phyloP scores from a whole-genome alignment of 1,140 invertebrate species.

The Solenopsis invicta region DNA sequence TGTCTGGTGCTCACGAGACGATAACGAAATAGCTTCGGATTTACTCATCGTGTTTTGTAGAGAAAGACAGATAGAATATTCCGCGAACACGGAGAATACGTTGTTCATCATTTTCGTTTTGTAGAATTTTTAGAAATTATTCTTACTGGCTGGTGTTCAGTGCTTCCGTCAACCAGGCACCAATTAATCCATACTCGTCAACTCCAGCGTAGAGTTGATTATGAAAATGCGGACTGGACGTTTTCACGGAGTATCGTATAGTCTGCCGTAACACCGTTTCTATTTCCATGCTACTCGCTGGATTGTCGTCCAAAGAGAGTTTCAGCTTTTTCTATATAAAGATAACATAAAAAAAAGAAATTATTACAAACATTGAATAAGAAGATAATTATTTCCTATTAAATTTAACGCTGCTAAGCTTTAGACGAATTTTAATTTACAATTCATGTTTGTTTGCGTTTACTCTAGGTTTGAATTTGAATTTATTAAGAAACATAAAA shows the following conservation, averaged over 20 bases:
- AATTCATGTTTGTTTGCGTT: background rate
- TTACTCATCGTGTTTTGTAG: background rate
- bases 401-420: background rate
- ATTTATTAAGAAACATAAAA: background rate
- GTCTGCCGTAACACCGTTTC: constrained; percentile 88
- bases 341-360: background rate
- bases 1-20: background rate
- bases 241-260: constrained; percentile 91
- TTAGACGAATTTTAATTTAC: background rate
- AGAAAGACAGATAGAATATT: background rate
- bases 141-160: constrained; percentile 93
- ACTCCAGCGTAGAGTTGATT: constrained; percentile 93
- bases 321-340: constrained; percentile 84
- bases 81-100: background rate
- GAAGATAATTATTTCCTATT: background rate
- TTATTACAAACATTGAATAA: background rate
- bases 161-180: constrained; percentile 91
- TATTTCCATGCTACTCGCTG: constrained; percentile 86
- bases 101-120: background rate
- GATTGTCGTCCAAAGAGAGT: constrained; percentile 85
- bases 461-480: background rate
- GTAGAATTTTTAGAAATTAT: constrained; percentile 53
- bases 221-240: constrained; percentile 90
- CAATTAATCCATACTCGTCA: constrained; percentile 92
- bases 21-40: constrained; percentile 24